Base-by-base conservation (phyloP, 2,888 invertebrate genomes). In the Torymus aiolomorphi region DNA sequence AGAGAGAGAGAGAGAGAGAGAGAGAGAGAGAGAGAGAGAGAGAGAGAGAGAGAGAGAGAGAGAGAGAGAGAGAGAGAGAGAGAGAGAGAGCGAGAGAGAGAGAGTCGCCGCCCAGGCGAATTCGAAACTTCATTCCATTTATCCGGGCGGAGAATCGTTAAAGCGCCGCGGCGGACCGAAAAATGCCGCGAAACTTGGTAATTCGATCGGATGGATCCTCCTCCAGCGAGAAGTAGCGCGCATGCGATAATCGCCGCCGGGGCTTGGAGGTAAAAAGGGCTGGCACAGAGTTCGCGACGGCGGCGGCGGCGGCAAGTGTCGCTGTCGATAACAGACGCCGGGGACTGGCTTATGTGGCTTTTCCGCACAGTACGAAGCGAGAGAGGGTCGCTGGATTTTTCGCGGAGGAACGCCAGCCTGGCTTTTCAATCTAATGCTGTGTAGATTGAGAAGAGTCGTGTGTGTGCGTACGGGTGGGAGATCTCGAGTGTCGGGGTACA, bases 171-270 rank as follows among this genome's bases (percentile, higher is more conserved):
- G 59, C 59, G 59, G 57, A 11, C 77, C 69, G 77, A 80, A 80
- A 80, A 80, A 74, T 75, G 74, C 74, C 70, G 65, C 74, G 78
- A 78, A 80, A 81, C 78, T 81, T 78, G 62, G 78, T 81, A 78
- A 78, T 80, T 80, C 78, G 70, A 80, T 80, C 77, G 71, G 71
- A 71, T 71, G 78, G 66, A 71, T 81, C 72, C 67, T 63, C 52
- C 51, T 51, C 51, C 4, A 49, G 56, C 14, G 71, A 49, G 51
- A 63, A 73, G 72, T 73, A 62, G 62, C 54, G 62, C 61, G 51
- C 31, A 31, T 62, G 57, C 54, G 67, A 66, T 76, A 61, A 69
- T 71, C 62, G 61, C 24, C 42, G 74, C 52, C 31, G 13, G 24
- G 62, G 31, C n/a, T 57, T 74, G 67, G 69, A 31, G 79, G 31